A percentile compares a stretch with the other conserved stretches of the same genome.
Evolutionary conservation across 2,113 vertebrate genomes (phyloP).

Genomic region (Archilochus colubris): DNA sequence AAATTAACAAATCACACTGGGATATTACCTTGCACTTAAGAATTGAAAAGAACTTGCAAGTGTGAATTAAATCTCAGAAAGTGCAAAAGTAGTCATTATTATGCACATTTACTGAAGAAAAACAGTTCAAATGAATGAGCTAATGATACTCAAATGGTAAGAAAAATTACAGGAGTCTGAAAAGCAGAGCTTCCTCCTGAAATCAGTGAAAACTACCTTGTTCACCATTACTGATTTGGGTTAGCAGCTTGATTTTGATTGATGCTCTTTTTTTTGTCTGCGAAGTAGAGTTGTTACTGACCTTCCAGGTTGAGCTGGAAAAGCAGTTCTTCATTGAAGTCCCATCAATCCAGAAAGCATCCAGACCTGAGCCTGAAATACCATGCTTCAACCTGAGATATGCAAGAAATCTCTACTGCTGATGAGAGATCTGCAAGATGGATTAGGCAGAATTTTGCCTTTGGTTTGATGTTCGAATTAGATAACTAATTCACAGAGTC

Average conservation of each 20-base stretch:
- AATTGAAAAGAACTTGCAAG: not conserved
- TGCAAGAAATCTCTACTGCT: constrained; percentile 1
- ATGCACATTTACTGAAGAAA: not conserved
- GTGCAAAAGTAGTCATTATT: not conserved
- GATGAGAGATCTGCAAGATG: constrained; percentile 14
- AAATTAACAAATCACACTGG: not conserved
- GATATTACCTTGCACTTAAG: not conserved
- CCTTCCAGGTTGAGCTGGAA: not conserved
- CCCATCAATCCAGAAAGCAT: not conserved
- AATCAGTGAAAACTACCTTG: not conserved
- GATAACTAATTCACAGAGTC: constrained; percentile 61
- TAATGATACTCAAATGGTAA: not conserved
- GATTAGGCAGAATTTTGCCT: constrained; percentile 54
- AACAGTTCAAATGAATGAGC: not conserved
- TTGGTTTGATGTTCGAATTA: constrained; percentile 72
- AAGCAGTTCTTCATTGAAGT: not conserved
- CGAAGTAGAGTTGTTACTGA: not conserved
- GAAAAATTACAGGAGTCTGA: not conserved
- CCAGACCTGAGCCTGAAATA: constrained; percentile 22
- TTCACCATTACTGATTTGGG: not conserved
- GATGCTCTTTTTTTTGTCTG: not conserved
- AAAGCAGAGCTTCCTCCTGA: not conserved
- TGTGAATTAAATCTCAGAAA: not conserved
- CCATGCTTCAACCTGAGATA: constrained; percentile 15
- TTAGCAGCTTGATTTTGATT: not conserved